Conservation (phyloP, 2,888 invertebrate genomes). For the Perizoma affinitatum region DNA sequence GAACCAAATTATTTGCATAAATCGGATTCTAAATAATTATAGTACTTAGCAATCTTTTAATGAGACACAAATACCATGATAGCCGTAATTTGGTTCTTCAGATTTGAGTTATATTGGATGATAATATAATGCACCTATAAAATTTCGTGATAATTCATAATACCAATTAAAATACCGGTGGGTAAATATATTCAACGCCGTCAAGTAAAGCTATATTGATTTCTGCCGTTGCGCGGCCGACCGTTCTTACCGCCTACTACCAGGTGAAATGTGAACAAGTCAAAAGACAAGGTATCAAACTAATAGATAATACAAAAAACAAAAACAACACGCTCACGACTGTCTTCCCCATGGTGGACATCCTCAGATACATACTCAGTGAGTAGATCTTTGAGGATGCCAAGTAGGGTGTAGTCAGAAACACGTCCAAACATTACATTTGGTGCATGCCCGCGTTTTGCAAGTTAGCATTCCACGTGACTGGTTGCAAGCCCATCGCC, state of each 20-base stretch:
- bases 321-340: too few species aligned
- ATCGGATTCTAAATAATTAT: slow-evolving; percentile 6
- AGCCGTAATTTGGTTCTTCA: slow-evolving; percentile 27
- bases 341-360: too few species aligned
- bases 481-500: too few species aligned
- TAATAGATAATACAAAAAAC: too few species aligned
- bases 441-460: too few species aligned
- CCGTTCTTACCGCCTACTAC: slow-evolving; percentile 50
- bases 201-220: slow-evolving; percentile 62
- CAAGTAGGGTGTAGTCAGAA: too few species aligned
- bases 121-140: slow-evolving; percentile 62
- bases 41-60: not conserved
- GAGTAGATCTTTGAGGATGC: too few species aligned
- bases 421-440: too few species aligned
- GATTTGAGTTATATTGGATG: slow-evolving; percentile 46
- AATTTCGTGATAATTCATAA: slow-evolving; percentile 70
- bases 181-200: slow-evolving; percentile 77
- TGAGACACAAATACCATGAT: slow-evolving; percentile 18
- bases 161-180: slow-evolving; percentile 84
- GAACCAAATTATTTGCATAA: slow-evolving; percentile 24
- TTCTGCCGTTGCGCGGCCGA: slow-evolving; percentile 67
- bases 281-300: slow-evolving; percentile 15
- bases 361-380: too few species aligned
- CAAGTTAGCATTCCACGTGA: too few species aligned
- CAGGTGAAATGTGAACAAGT: slow-evolving; percentile 30